A percentile compares a stretch with the other conserved stretches of the same genome.
Evolutionary conservation across 92 coral and sea anemone species (phyloP).

Genomic region (Epizoanthus ramosus): DNA sequence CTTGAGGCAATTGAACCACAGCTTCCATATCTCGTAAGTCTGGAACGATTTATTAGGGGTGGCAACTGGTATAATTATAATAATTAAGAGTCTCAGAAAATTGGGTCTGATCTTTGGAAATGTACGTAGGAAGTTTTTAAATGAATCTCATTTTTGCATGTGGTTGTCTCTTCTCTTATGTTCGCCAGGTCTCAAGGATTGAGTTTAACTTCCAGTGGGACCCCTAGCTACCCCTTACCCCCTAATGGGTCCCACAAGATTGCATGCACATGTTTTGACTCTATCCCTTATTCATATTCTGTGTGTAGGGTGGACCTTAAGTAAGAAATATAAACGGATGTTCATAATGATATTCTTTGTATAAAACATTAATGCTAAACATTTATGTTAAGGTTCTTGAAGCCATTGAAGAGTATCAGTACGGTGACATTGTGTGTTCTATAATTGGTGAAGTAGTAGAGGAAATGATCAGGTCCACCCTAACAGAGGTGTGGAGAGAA

Average conservation of each 20-base stretch:
- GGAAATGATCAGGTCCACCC: constrained; percentile 47
- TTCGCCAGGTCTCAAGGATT: no score
- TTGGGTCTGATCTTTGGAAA: no score
- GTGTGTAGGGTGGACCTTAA: no score
- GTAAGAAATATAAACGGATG: background rate
- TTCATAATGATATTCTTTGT: background rate
- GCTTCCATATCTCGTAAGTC: constrained; percentile 69
- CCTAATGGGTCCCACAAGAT: no score
- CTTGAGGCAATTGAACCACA: constrained; percentile 68
- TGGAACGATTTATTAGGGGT: background rate
- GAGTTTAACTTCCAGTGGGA: no score
- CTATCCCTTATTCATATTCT: no score
- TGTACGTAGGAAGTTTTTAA: no score
- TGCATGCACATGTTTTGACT: no score
- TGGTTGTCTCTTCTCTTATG: background rate
- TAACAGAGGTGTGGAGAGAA: constrained; percentile 67
- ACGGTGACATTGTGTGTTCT: constrained; percentile 52
- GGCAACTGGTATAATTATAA: background rate
- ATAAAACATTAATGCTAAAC: background rate
- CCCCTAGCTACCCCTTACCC: background rate
- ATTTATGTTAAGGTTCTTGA: constrained; percentile 47
- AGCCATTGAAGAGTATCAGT: constrained; percentile 52
- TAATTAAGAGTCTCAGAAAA: no score
- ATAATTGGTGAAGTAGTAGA: constrained; percentile 65
- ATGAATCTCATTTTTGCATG: no score